A percentile compares a stretch with the other conserved stretches of the same genome.
Conservation (phyloP, 2,113 vertebrate species). For the Percopsis transmontana region DNA sequence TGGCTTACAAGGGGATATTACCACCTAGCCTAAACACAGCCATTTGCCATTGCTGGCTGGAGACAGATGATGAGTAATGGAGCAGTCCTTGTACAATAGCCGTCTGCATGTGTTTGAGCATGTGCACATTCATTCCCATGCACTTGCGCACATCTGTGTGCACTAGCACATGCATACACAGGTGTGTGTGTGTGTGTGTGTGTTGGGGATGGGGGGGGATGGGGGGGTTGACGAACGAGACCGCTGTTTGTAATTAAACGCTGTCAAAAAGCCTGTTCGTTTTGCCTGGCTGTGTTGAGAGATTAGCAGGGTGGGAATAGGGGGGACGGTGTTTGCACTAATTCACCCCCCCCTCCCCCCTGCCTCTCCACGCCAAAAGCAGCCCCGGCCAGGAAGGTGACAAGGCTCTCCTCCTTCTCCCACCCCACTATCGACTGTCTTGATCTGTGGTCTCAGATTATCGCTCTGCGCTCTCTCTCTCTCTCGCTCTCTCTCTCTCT, state of each 20-base stretch:
- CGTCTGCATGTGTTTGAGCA: neutral
- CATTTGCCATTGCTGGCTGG: conserved; percentile 34
- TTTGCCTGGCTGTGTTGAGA: conserved; percentile 31
- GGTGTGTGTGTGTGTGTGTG: neutral
- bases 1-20: neutral
- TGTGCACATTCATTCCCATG: conserved; percentile 15
- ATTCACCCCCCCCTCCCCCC: neutral
- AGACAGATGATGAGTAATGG: conserved; percentile 43
- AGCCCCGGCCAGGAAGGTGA: conserved; percentile 24
- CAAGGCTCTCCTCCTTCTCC: conserved; percentile 17
- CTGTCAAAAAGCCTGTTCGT: conserved; percentile 46
- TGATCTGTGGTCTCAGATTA: conserved; percentile 20
- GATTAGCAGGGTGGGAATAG: conserved; percentile 28
- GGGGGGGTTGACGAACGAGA: neutral
- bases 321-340: conserved; percentile 15
- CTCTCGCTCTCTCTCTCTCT: neutral
- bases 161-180: conserved; percentile 12
- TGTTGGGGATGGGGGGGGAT: neutral
- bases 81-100: conserved; percentile 5
- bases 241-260: conserved; percentile 50
- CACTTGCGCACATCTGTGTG: conserved; percentile 25
- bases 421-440: neutral
- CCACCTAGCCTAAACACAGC: neutral
- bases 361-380: conserved; percentile 17
- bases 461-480: neutral